A percentile compares a stretch with the other conserved stretches of the same genome.
These are phyloP conservation scores for Antheraea assamensis DNA, from an alignment of 2,888 invertebrate species.

Conservation along the genomic window DNA sequence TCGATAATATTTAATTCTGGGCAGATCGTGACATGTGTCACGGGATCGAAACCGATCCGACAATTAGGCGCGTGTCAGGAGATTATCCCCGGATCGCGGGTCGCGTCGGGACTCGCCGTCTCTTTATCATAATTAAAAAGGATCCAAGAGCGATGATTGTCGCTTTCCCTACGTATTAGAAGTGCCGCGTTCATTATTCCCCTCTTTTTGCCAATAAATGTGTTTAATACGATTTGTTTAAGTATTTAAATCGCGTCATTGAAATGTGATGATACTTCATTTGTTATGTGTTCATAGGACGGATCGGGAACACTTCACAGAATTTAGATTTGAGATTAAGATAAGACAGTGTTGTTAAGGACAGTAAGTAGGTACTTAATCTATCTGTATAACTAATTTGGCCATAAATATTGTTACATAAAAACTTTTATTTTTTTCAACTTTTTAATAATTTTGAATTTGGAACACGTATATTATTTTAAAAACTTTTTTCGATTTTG, in stretches of 20 bases:
- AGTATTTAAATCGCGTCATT: neutral
- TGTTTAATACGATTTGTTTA: neutral
- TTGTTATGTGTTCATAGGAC: neutral
- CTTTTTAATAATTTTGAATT: no score
- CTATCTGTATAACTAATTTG: no score
- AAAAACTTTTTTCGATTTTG: no score
- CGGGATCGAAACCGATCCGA: conserved; percentile 6
- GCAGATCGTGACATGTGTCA: neutral
- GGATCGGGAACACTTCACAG: no score
- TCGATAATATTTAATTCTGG: neutral
- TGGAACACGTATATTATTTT: no score
- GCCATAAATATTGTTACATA: no score
- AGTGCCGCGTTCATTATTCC: neutral
- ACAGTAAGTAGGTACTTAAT: no score
- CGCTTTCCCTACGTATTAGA: conserved; percentile 4
- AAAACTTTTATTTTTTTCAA: no score
- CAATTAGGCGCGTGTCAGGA: conserved; percentile 11
- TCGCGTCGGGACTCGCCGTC: neutral
- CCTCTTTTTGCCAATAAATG: neutral
- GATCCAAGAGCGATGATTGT: conserved; percentile 9
- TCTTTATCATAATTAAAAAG: conserved; percentile 15
- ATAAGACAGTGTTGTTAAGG: no score
- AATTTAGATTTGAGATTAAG: no score
- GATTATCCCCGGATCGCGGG: neutral
- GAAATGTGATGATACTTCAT: neutral